Percentiles rank a stretch among this genome's conserved stretches.
phyloP scores from a whole-genome alignment of 2,113 vertebrate species.

The Chamaea fasciata region DNA sequence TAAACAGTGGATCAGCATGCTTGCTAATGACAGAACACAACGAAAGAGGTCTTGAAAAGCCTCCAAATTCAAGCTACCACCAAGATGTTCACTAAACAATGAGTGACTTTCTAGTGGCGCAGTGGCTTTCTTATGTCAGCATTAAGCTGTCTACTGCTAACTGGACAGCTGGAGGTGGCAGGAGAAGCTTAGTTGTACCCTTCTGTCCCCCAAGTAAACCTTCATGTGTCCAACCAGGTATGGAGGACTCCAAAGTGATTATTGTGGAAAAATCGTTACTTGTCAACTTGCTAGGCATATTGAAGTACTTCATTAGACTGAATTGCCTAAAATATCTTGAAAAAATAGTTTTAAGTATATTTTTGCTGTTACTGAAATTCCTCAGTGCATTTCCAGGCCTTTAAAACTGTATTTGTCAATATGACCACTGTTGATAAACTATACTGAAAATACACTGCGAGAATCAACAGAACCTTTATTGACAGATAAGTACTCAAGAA shows the following conservation, averaged over 20 bases:
- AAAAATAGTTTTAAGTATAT: not conserved
- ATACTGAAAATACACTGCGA: not conserved
- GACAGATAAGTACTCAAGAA: not conserved
- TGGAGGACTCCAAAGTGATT: not conserved
- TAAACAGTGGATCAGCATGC: conserved; percentile 1
- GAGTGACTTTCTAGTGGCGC: not conserved
- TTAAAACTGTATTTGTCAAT: not conserved
- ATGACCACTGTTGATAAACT: not conserved
- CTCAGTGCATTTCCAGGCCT: not conserved
- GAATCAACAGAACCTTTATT: not conserved
- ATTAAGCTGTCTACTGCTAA: not conserved
- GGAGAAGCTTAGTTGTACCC: not conserved
- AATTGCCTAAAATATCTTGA: not conserved
- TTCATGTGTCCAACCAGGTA: not conserved
- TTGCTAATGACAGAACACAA: not conserved
- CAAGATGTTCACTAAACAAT: not conserved
- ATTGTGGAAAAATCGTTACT: not conserved
- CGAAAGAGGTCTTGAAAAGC: not conserved
- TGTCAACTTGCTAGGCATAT: not conserved
- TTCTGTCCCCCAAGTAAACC: not conserved
- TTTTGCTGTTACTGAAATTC: not conserved
- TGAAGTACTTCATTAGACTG: not conserved
- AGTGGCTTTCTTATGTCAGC: not conserved
- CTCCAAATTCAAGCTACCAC: not conserved
- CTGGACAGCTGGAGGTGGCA: not conserved